Evolutionary conservation across 1,140 invertebrate genomes (phyloP).

Genomic region (Hetaerina americana): DNA sequence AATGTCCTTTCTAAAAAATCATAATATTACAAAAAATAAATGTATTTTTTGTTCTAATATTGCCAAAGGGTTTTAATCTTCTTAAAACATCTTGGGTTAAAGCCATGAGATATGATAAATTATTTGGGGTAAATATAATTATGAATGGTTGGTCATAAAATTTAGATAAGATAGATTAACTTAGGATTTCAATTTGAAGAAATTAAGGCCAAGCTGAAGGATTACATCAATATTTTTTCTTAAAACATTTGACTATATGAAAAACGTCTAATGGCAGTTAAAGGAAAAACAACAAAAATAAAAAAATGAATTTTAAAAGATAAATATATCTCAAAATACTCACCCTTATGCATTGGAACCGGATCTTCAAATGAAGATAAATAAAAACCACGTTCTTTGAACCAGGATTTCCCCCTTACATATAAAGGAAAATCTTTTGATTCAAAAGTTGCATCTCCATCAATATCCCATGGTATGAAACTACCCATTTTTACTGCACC

Average conservation of each 20-base stretch:
- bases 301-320: not conserved
- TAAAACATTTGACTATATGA: not conserved
- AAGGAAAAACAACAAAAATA: not conserved
- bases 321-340: too few species aligned
- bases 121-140: too few species aligned
- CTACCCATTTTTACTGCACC: conserved; percentile 23
- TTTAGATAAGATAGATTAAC: not conserved
- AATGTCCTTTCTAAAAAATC: too few species aligned
- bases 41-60: too few species aligned
- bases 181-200: not conserved
- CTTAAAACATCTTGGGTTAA: too few species aligned
- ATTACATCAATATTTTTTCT: not conserved
- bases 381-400: conserved; percentile 14
- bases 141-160: too few species aligned
- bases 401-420: not conserved
- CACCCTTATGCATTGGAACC: not conserved
- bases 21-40: too few species aligned
- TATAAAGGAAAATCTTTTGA: conserved; percentile 9
- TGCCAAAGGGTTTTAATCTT: too few species aligned
- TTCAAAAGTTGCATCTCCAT: conserved; percentile 19
- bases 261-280: not conserved
- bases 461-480: conserved; percentile 23
- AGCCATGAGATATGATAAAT: too few species aligned
- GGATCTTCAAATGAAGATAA: conserved; percentile 9
- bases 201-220: not conserved